phyloP scores from a whole-genome alignment of 2,888 invertebrate genomes.

The Noctua pronuba region DNA sequence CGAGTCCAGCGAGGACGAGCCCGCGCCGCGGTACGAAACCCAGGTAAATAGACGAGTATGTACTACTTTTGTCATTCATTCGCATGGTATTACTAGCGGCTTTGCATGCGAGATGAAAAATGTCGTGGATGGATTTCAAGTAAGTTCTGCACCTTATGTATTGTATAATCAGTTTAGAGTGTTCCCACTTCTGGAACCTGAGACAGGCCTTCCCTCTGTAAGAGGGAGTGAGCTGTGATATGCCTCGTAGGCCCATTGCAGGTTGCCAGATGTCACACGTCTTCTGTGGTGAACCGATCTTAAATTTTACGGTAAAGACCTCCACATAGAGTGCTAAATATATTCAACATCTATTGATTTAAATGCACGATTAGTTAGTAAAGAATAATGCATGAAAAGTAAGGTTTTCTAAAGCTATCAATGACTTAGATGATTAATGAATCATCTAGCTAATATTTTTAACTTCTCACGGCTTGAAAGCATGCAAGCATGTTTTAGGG shows the following conservation, averaged over 20 bases:
- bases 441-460: background rate
- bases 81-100: conserved; percentile 40
- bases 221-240: background rate
- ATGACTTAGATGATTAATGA: background rate
- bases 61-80: conserved; percentile 40
- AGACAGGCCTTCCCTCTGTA: background rate
- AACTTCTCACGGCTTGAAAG: background rate
- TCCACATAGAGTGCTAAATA: background rate
- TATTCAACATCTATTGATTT: background rate
- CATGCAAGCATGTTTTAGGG: background rate
- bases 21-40: conserved; percentile 98
- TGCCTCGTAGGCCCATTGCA: background rate
- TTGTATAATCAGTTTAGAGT: background rate
- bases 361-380: background rate
- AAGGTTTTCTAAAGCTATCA: background rate
- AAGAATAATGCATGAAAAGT: background rate
- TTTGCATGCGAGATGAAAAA: conserved; percentile 44
- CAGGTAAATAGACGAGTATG: conserved; percentile 88
- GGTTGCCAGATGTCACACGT: background rate
- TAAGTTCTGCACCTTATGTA: background rate
- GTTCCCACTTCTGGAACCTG: background rate
- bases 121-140: background rate
- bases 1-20: conserved; percentile 92
- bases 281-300: background rate
- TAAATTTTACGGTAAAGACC: background rate